Evolutionary conservation across 2,113 vertebrate genomes (phyloP), one percentile per base, ranked within the genome.

Genomic region (Rhinogobius similis): DNA sequence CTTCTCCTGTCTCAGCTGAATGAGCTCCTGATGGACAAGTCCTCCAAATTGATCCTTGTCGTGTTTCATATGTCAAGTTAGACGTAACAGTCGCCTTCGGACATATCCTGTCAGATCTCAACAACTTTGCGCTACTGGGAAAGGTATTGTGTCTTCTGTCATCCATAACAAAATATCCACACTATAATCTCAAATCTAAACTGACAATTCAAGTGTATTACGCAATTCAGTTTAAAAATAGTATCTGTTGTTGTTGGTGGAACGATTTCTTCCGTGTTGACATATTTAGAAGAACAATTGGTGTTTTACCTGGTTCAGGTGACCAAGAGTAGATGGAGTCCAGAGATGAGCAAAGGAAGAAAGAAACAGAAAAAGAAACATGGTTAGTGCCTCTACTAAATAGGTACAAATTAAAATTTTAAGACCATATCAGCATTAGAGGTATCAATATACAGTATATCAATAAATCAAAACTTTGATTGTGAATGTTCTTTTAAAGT

Each of bases 251-350:
- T 41, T 10, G 39, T 41, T 10, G 0, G 23, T 23, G 1, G n/a
- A n/a, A n/a, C n/a, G n/a, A n/a, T n/a, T n/a, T 8, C 2, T 9
- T 2, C n/a, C 48, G n/a, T n/a, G n/a, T n/a, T n/a, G n/a, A n/a
- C n/a, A n/a, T n/a, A 23, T 21, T 52, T 23, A 6, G 3, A 55
- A 55, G 12, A 55, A 14, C 4, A 14, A 5, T 55, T 12, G 10
- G 23, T n/a, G 38, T 69, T 63, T 73, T 81, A 86, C 84, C 84
- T 86, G 78, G 7, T 68, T 46, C 70, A 68, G 13, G 43, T 43
- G 72, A 72, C 73, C 26, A 67, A 68, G 55, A 23, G 41, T 59
- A 48, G 11, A 74, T 62, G 9, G 50, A 56, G 66, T 12, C 53
- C 52, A 64, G 12, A 13, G 71, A 32, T 21, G n/a, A 39, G 66